phyloP scores from a whole-genome alignment of 2,888 invertebrate species.

The Dasysyrphus albostriatus region DNA sequence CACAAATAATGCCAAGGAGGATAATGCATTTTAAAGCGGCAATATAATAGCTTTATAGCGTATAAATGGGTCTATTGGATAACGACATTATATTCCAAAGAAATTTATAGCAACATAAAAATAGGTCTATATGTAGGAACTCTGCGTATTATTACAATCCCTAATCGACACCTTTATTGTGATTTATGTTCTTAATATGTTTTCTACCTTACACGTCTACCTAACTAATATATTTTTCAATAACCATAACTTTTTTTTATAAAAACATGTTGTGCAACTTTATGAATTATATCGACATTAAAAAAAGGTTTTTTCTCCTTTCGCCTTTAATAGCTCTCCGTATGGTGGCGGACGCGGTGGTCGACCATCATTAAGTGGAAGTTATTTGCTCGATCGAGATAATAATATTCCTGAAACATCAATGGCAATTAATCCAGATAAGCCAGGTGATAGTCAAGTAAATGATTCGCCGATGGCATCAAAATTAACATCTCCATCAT shows the following conservation, averaged over 20 bases:
- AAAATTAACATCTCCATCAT: constrained; percentile 65
- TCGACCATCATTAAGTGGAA: constrained; percentile 82
- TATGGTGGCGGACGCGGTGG: constrained; percentile 81
- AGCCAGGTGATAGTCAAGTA: constrained; percentile 56
- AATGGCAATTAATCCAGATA: constrained; percentile 56
- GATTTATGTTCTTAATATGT: constrained; percentile 34
- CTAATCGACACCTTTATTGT: constrained; percentile 42
- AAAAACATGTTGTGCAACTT: background rate
- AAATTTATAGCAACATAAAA: background rate
- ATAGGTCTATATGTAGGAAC: background rate
- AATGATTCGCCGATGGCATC: constrained; percentile 65
- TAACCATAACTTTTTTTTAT: constrained; percentile 1
- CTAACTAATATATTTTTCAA: background rate
- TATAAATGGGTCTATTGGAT: too few relatives aligned
- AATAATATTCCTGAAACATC: constrained; percentile 78
- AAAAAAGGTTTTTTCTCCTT: constrained; percentile 82
- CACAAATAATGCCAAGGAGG: constrained; percentile 14
- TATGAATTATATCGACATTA: constrained; percentile 79
- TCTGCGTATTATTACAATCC: background rate
- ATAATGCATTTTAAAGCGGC: constrained; percentile 64
- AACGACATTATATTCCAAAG: too few relatives aligned
- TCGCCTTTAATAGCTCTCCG: constrained; percentile 84
- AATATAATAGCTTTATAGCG: background rate
- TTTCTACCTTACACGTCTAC: background rate
- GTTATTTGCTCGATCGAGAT: constrained; percentile 83